A percentile compares a stretch with the other conserved stretches of the same genome.
Conservation (phyloP, 2,797 vertebrate genomes). For the Lerista edwardsae region DNA sequence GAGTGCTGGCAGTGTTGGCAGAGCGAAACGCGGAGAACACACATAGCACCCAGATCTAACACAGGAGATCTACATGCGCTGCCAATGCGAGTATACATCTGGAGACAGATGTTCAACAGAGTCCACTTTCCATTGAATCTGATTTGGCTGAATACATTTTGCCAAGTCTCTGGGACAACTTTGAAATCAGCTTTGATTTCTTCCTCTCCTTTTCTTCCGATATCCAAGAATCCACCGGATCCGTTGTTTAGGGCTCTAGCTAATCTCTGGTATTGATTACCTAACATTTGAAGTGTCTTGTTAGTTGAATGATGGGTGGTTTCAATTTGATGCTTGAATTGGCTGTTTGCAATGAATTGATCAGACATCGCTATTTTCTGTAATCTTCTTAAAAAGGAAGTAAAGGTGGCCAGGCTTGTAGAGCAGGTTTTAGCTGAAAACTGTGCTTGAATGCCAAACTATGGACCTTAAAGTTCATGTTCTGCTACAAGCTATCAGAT, state of each 20-base stretch:
- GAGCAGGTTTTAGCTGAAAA: background rate
- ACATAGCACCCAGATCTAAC: background rate
- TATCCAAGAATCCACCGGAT: background rate
- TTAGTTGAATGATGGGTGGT: background rate
- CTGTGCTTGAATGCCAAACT: background rate
- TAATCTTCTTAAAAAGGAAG: background rate
- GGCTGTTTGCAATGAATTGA: background rate
- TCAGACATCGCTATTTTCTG: background rate
- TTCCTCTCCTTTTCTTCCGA: background rate
- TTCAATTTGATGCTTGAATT: background rate
- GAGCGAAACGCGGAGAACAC: background rate
- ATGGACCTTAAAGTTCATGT: too few species aligned
- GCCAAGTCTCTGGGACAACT: background rate
- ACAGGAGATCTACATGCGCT: background rate
- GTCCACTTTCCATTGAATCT: background rate
- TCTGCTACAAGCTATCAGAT: background rate
- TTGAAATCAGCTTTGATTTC: background rate
- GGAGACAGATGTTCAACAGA: background rate
- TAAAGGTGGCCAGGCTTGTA: too few species aligned
- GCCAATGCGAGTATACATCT: background rate
- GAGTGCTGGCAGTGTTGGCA: background rate
- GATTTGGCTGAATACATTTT: background rate
- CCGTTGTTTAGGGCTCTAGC: background rate
- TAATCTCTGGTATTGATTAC: background rate
- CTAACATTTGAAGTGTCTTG: background rate